phyloP scores from a whole-genome alignment of 2,888 invertebrate species.

The Dryococelus australis region DNA sequence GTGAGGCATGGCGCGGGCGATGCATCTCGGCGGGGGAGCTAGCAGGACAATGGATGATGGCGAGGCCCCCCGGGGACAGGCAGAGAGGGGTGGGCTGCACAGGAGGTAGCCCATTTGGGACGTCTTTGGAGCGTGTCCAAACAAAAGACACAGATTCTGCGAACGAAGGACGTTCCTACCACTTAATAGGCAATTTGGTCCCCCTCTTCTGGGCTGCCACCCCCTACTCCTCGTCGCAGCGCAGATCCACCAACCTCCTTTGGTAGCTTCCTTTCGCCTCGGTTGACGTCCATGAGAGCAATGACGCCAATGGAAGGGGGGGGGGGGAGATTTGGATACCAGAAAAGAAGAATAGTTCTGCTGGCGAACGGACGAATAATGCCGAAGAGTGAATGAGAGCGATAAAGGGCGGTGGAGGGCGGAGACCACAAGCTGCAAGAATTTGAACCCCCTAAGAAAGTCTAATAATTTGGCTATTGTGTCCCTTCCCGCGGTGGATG shows the following conservation, averaged over 20 bases:
- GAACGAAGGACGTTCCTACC: slow-evolving; percentile 10
- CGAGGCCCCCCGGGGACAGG: background rate
- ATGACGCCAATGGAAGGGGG: background rate
- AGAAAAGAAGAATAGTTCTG: background rate
- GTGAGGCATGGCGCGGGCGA: background rate
- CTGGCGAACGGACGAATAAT: background rate
- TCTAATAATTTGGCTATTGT: too few relatives aligned
- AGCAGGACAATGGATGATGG: background rate
- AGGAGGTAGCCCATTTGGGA: background rate
- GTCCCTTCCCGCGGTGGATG: too few relatives aligned
- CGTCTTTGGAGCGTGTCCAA: slow-evolving; percentile 16
- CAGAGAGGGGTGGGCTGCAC: background rate
- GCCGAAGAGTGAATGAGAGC: too few relatives aligned
- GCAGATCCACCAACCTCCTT: background rate
- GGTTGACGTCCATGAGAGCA: background rate
- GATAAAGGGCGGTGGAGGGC: background rate
- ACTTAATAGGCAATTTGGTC: slow-evolving; percentile 10
- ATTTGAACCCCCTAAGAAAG: too few relatives aligned
- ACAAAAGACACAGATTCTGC: slow-evolving; percentile 16
- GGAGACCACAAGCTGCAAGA: too few relatives aligned
- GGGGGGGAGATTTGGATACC: background rate
- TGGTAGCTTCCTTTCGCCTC: background rate
- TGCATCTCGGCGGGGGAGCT: background rate
- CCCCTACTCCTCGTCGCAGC: background rate
- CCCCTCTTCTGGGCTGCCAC: background rate